Percentiles rank a stretch among this genome's conserved stretches.
Conservation (phyloP, 2,797 vertebrate genomes). For the Oophaga sylvatica region DNA sequence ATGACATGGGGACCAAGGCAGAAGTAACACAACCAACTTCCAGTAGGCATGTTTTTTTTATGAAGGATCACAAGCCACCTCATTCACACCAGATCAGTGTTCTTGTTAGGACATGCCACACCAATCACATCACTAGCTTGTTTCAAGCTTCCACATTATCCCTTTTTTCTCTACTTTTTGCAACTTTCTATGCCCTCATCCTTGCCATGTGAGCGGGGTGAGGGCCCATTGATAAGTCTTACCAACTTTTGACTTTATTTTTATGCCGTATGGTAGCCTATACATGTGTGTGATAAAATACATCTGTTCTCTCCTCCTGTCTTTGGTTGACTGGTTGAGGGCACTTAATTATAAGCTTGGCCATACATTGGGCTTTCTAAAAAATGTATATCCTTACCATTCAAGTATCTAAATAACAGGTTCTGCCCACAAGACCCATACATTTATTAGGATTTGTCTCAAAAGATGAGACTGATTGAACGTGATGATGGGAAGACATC, state of each 20-base stretch:
- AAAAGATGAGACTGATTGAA: neutral
- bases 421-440: neutral
- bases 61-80: neutral
- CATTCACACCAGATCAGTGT: neutral
- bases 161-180: neutral
- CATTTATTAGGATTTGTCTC: neutral
- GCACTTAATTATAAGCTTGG: neutral
- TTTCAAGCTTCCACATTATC: neutral
- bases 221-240: neutral
- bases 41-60: neutral
- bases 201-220: neutral
- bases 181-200: neutral
- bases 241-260: neutral
- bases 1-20: neutral
- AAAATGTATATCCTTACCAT: neutral
- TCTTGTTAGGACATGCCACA: neutral
- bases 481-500: neutral
- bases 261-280: neutral
- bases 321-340: neutral
- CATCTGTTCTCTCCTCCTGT: neutral
- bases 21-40: neutral
- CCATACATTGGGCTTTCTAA: neutral
- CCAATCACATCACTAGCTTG: neutral
- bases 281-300: neutral
- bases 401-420: neutral